phyloP scores from a whole-genome alignment of 2,888 invertebrate species.

The Limnephilus auricula region DNA sequence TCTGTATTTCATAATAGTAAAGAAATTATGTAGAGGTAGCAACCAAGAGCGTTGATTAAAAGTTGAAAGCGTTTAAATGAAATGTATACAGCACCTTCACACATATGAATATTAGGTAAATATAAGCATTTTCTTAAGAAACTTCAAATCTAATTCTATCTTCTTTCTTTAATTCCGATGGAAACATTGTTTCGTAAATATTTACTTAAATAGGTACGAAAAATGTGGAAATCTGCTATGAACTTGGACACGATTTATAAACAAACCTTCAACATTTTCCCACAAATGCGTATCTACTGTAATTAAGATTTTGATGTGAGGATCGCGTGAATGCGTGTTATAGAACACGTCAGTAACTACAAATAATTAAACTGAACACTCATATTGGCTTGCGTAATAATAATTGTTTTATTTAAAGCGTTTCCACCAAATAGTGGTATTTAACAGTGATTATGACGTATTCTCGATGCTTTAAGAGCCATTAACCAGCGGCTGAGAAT shows the following conservation, averaged over 20 bases:
- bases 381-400: not conserved
- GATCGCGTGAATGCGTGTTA: constrained; percentile 36
- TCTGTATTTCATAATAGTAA: not conserved
- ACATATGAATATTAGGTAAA: not conserved
- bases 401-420: not conserved
- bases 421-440: not conserved
- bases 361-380: not conserved
- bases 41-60: not conserved
- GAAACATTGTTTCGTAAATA: not conserved
- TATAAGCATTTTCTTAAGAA: not conserved
- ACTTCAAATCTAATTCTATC: not conserved
- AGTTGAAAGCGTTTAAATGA: not conserved
- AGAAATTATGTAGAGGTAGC: not conserved
- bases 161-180: not conserved
- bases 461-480: not conserved
- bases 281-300: not conserved
- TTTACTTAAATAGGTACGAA: not conserved
- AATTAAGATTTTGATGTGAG: constrained; percentile 32
- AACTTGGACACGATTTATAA: not conserved
- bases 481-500: too few species aligned
- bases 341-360: constrained; percentile 8
- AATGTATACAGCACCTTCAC: not conserved
- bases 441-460: not conserved
- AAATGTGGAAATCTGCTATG: not conserved
- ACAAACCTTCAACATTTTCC: constrained; percentile 11